Evolutionary conservation across 2,113 vertebrate species (phyloP), one percentile per base, ranked within the genome.

Genomic region (Nansenia antarctica): DNA sequence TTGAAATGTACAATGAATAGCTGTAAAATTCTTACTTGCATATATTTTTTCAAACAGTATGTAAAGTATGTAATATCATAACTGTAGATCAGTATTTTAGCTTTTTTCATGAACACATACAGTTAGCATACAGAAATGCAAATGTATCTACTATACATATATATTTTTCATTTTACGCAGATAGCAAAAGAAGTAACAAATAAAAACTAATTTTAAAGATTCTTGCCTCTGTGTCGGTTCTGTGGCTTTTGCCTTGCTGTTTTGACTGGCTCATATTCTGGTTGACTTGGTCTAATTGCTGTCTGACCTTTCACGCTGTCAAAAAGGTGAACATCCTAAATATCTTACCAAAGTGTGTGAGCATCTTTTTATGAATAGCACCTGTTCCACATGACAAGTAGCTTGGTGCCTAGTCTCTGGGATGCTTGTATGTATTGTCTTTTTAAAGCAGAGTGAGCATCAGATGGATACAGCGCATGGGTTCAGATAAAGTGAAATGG

Each of bases 21-120:
- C 76, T 83, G 70, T 78, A 75, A 67, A 75, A 52, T 67, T 42
- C 35, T 54, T 4, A 72, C 68, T 62, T 70, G 67, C 71, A 54
- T 80, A 74, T 67, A 57, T 59, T 81, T 77, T 86, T 83, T 72
- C 62, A 69, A 62, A 61, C 68, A 37, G 68, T 70, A 67, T 78
- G 75, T 82, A 54, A 70, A 73, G 65, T 39, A 52, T 66, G 54
- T 74, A 47, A n/a, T 81, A 70, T 68, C 65, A 47, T 69, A 73
- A 60, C 47, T 81, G 45, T 84, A 65, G 63, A 67, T 68, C 45
- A 80, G 57, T 70, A 67, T 82, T 73, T 77, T 78, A 58, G 35
- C 5, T 37, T 60, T 75, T 76, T 67, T 73, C 64, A 49, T 60
- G 42, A 67, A 39, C 12, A 65, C 45, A 63, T 59, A 66, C 31